Conservation (phyloP, 2,888 invertebrate species). For the Elegia similella region DNA sequence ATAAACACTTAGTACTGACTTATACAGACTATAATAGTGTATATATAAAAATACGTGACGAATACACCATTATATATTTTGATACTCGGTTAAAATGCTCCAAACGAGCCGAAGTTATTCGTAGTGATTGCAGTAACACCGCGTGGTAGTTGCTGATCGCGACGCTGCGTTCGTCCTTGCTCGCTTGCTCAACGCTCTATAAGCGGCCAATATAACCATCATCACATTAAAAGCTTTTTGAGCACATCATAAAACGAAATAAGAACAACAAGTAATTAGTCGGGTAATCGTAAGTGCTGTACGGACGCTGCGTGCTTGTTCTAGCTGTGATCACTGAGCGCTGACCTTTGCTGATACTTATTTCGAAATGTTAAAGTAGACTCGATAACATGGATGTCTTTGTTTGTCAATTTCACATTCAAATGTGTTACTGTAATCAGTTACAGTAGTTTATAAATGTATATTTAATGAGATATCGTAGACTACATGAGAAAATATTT, state of each 20-base stretch:
- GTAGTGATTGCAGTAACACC: slow-evolving; percentile 21
- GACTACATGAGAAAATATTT: too few relatives aligned
- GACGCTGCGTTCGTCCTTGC: slow-evolving; percentile 58
- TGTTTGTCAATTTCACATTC: too few relatives aligned
- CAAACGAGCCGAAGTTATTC: slow-evolving; percentile 6
- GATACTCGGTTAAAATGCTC: neutral
- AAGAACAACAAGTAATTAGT: slow-evolving; percentile 64
- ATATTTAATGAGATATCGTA: too few relatives aligned
- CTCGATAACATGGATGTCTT: slow-evolving; percentile 12
- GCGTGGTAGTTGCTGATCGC: slow-evolving; percentile 19
- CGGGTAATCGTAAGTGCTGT: slow-evolving; percentile 49
- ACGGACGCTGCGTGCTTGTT: slow-evolving; percentile 32
- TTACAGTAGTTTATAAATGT: too few relatives aligned
- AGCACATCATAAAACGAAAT: slow-evolving; percentile 45
- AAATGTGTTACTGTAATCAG: too few relatives aligned
- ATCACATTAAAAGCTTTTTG: slow-evolving; percentile 68
- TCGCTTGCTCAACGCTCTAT: slow-evolving; percentile 63
- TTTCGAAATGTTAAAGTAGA: slow-evolving; percentile 59
- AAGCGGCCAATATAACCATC: slow-evolving; percentile 58
- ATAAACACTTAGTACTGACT: too few relatives aligned
- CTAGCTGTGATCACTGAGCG: slow-evolving; percentile 56
- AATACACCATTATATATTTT: too few relatives aligned
- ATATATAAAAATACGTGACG: too few relatives aligned
- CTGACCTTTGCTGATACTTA: slow-evolving; percentile 39
- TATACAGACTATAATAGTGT: too few relatives aligned